A percentile compares a stretch with the other conserved stretches of the same genome.
Evolutionary conservation across 2,113 vertebrate genomes (phyloP).

Genomic region (Lates calcarifer): DNA sequence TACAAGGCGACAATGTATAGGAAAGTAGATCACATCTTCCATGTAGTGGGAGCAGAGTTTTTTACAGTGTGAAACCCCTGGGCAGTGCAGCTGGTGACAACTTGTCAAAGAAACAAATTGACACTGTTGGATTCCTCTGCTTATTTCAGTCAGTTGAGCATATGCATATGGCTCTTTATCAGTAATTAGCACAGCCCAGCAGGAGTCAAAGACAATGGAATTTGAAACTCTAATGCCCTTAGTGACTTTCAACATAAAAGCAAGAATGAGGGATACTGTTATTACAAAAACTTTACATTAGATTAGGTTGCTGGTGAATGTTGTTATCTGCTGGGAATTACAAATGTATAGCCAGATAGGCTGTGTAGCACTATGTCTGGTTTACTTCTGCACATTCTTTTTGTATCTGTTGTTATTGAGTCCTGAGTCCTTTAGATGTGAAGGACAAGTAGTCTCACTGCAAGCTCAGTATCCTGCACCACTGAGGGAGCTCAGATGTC

Average conservation of each 20-base stretch:
- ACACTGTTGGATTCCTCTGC: slow-evolving; percentile 28
- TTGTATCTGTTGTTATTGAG: too few species aligned
- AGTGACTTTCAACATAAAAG: slow-evolving; percentile 15
- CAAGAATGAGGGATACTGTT: slow-evolving; percentile 1
- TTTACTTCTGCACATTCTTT: background rate
- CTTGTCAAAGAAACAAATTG: slow-evolving; percentile 24
- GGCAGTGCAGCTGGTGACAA: slow-evolving; percentile 25
- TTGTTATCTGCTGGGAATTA: background rate
- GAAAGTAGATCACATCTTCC: background rate
- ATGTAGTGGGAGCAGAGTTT: background rate
- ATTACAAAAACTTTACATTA: slow-evolving; percentile 5
- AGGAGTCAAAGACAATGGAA: slow-evolving; percentile 14
- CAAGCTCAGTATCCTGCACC: background rate
- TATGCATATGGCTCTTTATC: slow-evolving; percentile 30
- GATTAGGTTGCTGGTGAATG: background rate
- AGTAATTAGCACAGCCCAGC: slow-evolving; percentile 29
- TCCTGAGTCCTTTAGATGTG: background rate
- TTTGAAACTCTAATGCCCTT: background rate
- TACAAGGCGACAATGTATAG: background rate
- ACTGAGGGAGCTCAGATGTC: background rate
- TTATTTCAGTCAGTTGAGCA: slow-evolving; percentile 29
- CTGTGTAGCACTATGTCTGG: background rate
- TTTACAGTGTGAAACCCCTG: slow-evolving; percentile 9
- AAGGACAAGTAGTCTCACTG: background rate
- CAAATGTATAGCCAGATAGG: background rate